A percentile compares a stretch with the other conserved stretches of the same genome.
Evolutionary conservation across 2,888 invertebrate genomes (phyloP).

Genomic region (Cloeon dipterum): DNA sequence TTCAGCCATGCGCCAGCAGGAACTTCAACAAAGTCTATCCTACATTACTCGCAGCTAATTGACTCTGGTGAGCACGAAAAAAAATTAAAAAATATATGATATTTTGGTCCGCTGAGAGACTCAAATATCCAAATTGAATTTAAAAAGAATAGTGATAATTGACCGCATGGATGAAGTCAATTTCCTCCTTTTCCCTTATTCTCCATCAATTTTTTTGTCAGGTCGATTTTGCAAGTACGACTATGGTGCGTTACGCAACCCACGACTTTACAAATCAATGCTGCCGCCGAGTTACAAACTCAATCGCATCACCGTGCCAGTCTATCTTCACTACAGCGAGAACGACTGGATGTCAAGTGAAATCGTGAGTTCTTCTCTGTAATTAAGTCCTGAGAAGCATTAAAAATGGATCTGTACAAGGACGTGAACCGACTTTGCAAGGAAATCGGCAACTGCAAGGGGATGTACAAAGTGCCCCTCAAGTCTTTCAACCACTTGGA

Average conservation of each 20-base stretch:
- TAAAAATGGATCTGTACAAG: too few relatives aligned
- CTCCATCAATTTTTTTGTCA: too few relatives aligned
- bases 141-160: too few relatives aligned
- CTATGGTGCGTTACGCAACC: constrained; percentile 14
- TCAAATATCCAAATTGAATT: too few relatives aligned
- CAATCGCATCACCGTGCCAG: constrained; percentile 11
- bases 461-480: constrained; percentile 12
- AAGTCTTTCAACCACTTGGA: constrained; percentile 13
- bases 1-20: constrained; percentile 47
- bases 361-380: constrained; percentile 4
- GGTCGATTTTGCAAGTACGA: constrained; percentile 16
- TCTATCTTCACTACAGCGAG: constrained; percentile 15
- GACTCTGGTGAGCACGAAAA: constrained; percentile 13
- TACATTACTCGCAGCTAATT: constrained; percentile 44
- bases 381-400: not conserved
- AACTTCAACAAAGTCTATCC: constrained; percentile 38
- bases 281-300: constrained; percentile 12
- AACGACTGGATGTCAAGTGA: constrained; percentile 20
- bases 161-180: too few relatives aligned
- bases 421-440: constrained; percentile 32
- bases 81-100: too few relatives aligned
- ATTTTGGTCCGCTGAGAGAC: too few relatives aligned
- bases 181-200: too few relatives aligned
- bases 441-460: constrained; percentile 25
- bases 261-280: constrained; percentile 10